Evolutionary conservation across 2,888 invertebrate species (phyloP), one percentile per base, ranked within the genome.

Genomic region (Xanthorhoe spadicearia): DNA sequence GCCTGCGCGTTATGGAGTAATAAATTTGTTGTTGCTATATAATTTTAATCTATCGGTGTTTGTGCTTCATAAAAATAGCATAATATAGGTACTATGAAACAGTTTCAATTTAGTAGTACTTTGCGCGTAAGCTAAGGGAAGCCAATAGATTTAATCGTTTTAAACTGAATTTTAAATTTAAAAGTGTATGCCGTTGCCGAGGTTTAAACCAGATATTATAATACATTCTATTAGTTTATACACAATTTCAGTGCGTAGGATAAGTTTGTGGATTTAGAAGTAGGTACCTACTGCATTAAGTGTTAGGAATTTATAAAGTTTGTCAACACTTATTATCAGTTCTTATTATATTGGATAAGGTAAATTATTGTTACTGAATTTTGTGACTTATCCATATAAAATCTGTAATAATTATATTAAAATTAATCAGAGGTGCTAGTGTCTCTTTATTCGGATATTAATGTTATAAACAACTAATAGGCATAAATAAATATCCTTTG

Each of bases 1-100:
- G 85, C 84, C 85, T 53, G 53, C 10, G n/a, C 15, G 46, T 46
- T n/a, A n/a, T 46, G 6, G n/a, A 15, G 7, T 46, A 46, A 17
- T 17, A 48, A 13, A 48, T 13, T 15, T 48, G 17, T 17, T 15
- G 17, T 48, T 8, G 8, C 48, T 48, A 15, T 3, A 23, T 23
- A 23, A n/a, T 17, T 13, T 48, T 48, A 15, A 15, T 43, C 10
- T 43, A 10, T 7, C 15, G 6, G 7, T 48, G 48, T 48, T 43
- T 43, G 38, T 43, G 13, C 2, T 28, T 32, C 32, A 32, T 4
- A 32, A 43, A 43, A 13, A 15, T n/a, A 46, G 4, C n/a, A n/a
- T 46, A 46, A 13, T 15, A 46, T 46, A 46, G 7, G 13, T 6
- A n/a, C 23, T 23, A 23, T 4, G 1, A 23, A 23, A 17, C 6